Evolutionary conservation across 2,113 vertebrate species (phyloP).

Genomic region (Oncorhynchus tshawytscha): DNA sequence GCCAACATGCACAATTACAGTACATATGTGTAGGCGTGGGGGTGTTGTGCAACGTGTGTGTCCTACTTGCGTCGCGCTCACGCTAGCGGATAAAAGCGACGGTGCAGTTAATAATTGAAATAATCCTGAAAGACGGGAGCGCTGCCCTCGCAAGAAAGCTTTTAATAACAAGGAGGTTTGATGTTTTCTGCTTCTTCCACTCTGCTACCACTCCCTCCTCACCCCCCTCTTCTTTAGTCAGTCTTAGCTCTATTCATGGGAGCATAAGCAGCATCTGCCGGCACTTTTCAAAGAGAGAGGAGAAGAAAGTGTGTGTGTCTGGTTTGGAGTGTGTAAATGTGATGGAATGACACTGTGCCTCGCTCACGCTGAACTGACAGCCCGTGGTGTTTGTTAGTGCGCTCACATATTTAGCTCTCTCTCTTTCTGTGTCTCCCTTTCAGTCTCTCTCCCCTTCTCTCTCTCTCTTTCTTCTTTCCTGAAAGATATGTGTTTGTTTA

Average conservation of each 20-base stretch:
- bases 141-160: constrained; percentile 53
- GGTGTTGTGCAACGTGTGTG: constrained; percentile 5
- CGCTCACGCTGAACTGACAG: constrained; percentile 39
- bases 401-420: neutral
- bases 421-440: neutral
- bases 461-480: constrained; percentile 33
- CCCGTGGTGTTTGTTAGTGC: constrained; percentile 53
- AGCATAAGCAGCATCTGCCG: constrained; percentile 49
- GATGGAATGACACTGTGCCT: constrained; percentile 10
- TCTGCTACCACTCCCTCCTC: neutral
- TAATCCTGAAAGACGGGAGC: constrained; percentile 65
- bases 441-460: neutral
- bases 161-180: constrained; percentile 66
- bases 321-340: constrained; percentile 36
- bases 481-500: constrained; percentile 70
- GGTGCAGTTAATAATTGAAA: constrained; percentile 65
- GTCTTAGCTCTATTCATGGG: constrained; percentile 48
- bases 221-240: constrained; percentile 15
- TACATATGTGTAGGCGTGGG: constrained; percentile 10
- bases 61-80: constrained; percentile 29
- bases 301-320: neutral
- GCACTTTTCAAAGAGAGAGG: constrained; percentile 38
- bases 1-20: constrained; percentile 5
- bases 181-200: constrained; percentile 45
- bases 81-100: constrained; percentile 57